phyloP scores from a whole-genome alignment of 2,888 invertebrate genomes.

The Phymatocera aterrima region DNA sequence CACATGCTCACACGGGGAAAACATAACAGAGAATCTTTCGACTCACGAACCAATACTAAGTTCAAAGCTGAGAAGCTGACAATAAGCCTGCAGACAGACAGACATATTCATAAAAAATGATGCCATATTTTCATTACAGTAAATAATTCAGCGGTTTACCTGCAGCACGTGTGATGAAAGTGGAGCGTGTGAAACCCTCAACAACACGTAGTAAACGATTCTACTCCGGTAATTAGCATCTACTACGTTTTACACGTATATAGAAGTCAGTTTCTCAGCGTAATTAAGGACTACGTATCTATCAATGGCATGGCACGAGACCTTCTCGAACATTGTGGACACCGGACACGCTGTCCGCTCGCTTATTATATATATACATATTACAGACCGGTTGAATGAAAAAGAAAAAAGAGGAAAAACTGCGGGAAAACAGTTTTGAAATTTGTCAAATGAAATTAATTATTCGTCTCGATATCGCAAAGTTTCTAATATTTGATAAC shows the following conservation, averaged over 20 bases:
- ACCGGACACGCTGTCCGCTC: not conserved
- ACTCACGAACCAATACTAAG: not conserved
- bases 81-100: not conserved
- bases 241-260: not conserved
- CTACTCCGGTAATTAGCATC: not conserved
- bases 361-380: not conserved
- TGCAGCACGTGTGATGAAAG: not conserved
- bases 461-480: not conserved
- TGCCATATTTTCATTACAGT: not conserved
- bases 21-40: not conserved
- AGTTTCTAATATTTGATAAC: not conserved
- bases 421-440: not conserved
- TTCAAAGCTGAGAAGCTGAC: not conserved
- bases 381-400: not conserved
- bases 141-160: not conserved
- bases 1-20: not conserved
- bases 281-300: not conserved
- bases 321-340: conserved; percentile 5
- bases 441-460: not conserved
- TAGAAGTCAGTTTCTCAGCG: not conserved
- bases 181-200: not conserved
- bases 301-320: conserved; percentile 4
- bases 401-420: no score
- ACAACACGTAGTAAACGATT: not conserved
- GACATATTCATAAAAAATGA: not conserved